Conservation (phyloP, 2,797 vertebrate genomes). For the Danio kyathit region DNA sequence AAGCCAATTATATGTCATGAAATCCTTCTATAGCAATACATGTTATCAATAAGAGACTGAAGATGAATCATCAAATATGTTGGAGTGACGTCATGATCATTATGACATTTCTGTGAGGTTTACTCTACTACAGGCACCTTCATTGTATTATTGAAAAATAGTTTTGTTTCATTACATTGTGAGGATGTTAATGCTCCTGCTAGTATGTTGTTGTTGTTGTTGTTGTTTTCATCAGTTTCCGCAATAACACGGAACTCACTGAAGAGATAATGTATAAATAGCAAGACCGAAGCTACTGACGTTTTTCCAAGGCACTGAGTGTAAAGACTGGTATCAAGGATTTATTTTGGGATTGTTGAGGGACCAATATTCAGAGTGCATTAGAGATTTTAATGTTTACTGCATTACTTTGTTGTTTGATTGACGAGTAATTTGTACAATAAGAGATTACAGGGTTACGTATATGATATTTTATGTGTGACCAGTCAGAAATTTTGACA, state of each 20-base stretch:
- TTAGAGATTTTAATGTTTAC: neutral
- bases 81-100: neutral
- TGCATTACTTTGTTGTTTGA: neutral
- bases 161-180: slow-evolving; percentile 24
- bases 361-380: neutral
- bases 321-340: neutral
- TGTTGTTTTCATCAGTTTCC: slow-evolving; percentile 13
- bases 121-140: slow-evolving; percentile 3
- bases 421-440: neutral
- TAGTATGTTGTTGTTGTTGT: slow-evolving; percentile 29
- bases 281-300: neutral
- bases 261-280: neutral
- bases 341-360: slow-evolving; percentile 5
- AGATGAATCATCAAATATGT: neutral
- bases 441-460: neutral
- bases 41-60: neutral
- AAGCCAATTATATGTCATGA: neutral
- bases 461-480: neutral
- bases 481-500: slow-evolving; percentile 7
- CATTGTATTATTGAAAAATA: neutral
- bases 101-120: slow-evolving; percentile 17
- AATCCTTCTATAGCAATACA: slow-evolving; percentile 6
- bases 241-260: slow-evolving; percentile 29
- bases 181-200: slow-evolving; percentile 28
- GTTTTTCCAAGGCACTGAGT: neutral